Evolutionary conservation across 2,797 vertebrate species (phyloP), one percentile per base, ranked within the genome.

Genomic region (Hylomyscus alleni): DNA sequence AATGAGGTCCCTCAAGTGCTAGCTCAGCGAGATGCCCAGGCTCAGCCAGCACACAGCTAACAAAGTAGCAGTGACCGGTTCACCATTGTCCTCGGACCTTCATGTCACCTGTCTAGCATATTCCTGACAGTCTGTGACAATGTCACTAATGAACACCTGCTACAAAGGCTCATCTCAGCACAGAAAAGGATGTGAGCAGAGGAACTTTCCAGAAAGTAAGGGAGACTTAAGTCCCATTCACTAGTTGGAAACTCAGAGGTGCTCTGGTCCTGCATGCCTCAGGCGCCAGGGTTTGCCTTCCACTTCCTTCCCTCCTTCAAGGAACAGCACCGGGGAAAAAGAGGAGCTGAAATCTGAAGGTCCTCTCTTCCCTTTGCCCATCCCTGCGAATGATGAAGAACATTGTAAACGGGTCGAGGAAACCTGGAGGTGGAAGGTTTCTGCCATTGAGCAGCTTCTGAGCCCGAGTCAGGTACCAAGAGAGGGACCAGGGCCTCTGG

Each of bases 401-500:
- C 31, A 34, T 94, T 89, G 87, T 24, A 72, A 91, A 87, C 87
- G 50, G 92, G 73, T 22, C 56, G 83, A 52, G 89, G 94, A 78
- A 52, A 92, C 82, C 94, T 93, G 81, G 73, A 90, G 56, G 72
- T n/a, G 47, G 40, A 40, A 37, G 87, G n/a, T 91, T 89, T 78
- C 95, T 81, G 62, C 83, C 58, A 31, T 34, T 86, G 85, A 92
- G 60, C 92, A 90, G 82, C 54, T 31, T 13, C 69, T n/a, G n/a
- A n/a, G n/a, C n/a, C n/a, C n/a, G n/a, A n/a, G n/a, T n/a, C n/a
- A n/a, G n/a, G 97, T 89, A 91, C 94, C 97, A 20, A 85, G 96
- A 93, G 77, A 96, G 97, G 95, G 98, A 96, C 96, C 95, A 89
- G 95, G 93, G 96, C 97, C 97, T 98, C 98, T 97, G 89, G 97